Base-by-base conservation (phyloP, 2,888 invertebrate genomes). In the Platycnemis pennipes region DNA sequence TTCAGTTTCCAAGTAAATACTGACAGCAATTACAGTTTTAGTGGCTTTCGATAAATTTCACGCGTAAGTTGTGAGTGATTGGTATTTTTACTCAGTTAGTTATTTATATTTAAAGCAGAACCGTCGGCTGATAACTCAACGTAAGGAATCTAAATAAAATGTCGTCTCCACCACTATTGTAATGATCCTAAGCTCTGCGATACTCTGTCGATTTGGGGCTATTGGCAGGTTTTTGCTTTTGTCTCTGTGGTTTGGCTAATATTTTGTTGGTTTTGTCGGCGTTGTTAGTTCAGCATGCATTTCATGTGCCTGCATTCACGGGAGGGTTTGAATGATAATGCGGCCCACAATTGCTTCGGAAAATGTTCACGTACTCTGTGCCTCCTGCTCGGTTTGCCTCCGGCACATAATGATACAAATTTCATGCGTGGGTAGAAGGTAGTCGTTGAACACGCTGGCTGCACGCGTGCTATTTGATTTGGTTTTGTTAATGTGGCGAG, bases 401-500 rank as follows among this genome's bases (percentile, higher is more conserved):
- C 0, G 77, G 77, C 77, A 77, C 77, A 37, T 77, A 77, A 77
- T 77, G 37, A 77, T 77, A 37, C 77, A 77, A 77, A 37, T 77
- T 31, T 77, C 77, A 77, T 77, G 77, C 77, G 77, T 77, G 77
- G 77, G 13, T 77, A 77, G 77, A 11, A 37, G 13, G 77, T 37
- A 37, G 77, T 77, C 77, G 77, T 77, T 77, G 11, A 26, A 2
- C 77, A 37, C 77, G 37, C 77, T 77, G 77, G 31, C 0, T 77
- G 77, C 77, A 13, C 77, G 77, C 77, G 31, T 77, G 77, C 77
- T 77, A 77, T 77, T 77, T 77, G 77, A 37, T 77, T 77, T 77
- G 77, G 77, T 77, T 77, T 77, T 77, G 77, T 77, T 77, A 37
- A 77, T 77, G 77, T 77, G 77, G 77, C 77, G 31, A 37, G 2